These are phyloP conservation scores for Penaeus monodon DNA, from an alignment of 2,888 invertebrate genomes.

Conservation along the genomic window DNA sequence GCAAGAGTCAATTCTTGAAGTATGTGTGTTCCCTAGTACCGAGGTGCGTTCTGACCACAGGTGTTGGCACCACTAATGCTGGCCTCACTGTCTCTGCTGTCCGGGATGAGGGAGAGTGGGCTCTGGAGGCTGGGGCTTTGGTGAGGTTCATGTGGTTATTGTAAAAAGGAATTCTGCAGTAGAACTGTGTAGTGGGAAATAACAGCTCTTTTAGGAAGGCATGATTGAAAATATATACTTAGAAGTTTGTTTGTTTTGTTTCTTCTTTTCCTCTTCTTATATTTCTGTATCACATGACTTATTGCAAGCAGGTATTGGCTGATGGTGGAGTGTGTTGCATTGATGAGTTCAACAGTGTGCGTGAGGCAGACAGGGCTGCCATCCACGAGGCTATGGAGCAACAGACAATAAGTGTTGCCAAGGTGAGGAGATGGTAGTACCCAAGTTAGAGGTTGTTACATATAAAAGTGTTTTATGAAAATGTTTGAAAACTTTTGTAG, in stretches of 20 bases:
- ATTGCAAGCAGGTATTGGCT: constrained; percentile 76
- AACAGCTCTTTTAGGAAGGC: too few species aligned
- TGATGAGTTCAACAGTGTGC: constrained; percentile 89
- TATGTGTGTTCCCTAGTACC: constrained; percentile 79
- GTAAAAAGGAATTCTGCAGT: not conserved
- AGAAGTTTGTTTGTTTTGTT: not conserved
- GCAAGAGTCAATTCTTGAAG: constrained; percentile 86
- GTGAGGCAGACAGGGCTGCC: constrained; percentile 83
- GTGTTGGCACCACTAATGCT: constrained; percentile 82
- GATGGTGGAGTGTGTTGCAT: constrained; percentile 93
- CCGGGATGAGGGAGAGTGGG: constrained; percentile 91
- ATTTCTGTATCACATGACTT: not conserved
- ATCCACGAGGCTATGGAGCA: constrained; percentile 96
- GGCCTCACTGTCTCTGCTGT: constrained; percentile 90
- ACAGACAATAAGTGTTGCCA: constrained; percentile 91
- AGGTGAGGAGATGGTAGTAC: constrained; percentile 73
- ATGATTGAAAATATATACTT: too few species aligned
- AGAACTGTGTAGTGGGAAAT: too few species aligned
- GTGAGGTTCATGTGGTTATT: not conserved
- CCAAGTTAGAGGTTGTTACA: too few species aligned
- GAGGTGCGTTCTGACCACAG: constrained; percentile 86
- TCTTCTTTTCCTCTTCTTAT: not conserved
- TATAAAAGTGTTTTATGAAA: too few species aligned
- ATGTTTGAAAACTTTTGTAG: too few species aligned
- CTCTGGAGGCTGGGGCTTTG: constrained; percentile 89